A percentile compares a stretch with the other conserved stretches of the same genome.
These are phyloP conservation scores for Lagria hirta DNA, from an alignment of 2,888 invertebrate species.

Conservation along the genomic window DNA sequence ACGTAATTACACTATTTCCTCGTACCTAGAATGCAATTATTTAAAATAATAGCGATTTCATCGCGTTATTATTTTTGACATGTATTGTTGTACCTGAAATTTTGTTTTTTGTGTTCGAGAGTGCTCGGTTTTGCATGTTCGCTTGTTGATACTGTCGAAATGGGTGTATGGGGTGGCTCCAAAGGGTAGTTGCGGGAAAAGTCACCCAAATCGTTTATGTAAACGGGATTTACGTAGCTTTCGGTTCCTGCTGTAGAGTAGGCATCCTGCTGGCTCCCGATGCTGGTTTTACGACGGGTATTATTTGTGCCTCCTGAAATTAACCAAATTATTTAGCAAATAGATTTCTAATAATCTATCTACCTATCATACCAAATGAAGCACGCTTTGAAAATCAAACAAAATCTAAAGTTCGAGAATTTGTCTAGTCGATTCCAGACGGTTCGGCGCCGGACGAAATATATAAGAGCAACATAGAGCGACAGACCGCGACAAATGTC, in stretches of 20 bases:
- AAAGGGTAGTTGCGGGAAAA: slow-evolving; percentile 16
- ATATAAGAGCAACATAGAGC: no score
- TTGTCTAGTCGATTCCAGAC: no score
- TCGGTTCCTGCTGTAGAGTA: slow-evolving; percentile 26
- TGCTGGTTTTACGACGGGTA: slow-evolving; percentile 15
- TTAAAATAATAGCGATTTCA: slow-evolving; percentile 28
- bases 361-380: no score
- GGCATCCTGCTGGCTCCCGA: slow-evolving; percentile 26
- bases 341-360: no score
- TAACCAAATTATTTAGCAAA: no score
- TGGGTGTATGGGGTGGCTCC: slow-evolving; percentile 25
- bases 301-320: slow-evolving; percentile 17
- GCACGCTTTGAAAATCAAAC: no score
- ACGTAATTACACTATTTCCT: slow-evolving; percentile 34
- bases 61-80: slow-evolving; percentile 24
- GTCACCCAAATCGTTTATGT: slow-evolving; percentile 26
- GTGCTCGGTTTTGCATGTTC: slow-evolving; percentile 36
- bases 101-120: slow-evolving; percentile 55
- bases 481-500: no score
- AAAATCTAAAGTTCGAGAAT: no score
- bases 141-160: slow-evolving; percentile 10
- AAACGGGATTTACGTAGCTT: slow-evolving; percentile 30
- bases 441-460: no score
- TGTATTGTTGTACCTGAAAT: slow-evolving; percentile 52
- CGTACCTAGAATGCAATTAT: slow-evolving; percentile 33